Evolutionary conservation across 2,888 invertebrate genomes (phyloP), one percentile per base, ranked within the genome.

Genomic region (Pseudeuparius sepicola): DNA sequence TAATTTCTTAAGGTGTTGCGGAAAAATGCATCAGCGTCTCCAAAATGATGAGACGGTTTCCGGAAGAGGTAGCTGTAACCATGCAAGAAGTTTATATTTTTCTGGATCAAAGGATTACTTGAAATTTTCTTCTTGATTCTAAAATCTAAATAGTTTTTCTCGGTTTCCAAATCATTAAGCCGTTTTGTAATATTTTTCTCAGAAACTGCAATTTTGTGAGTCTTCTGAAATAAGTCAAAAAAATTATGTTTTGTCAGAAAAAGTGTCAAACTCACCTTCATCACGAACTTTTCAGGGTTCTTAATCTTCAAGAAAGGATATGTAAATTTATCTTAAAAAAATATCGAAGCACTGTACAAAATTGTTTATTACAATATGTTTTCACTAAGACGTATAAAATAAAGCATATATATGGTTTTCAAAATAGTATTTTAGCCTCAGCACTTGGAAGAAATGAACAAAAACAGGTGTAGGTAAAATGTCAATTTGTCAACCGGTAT

Each of bases 1-100:
- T 56, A 55, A 37, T 52, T 56, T 30, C 63, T 50, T 31, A 63
- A 47, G 11, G 52, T 53, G 24, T 55, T 50, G 36, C 44, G 52
- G 36, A 61, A 62, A 41, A 52, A 53, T 2, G 50, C 41, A 24
- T 60, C 58, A 1, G 57, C 54, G 49, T 58, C 56, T n/a, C 59
- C 60, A 14, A 49, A 48, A 34, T 49, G 42, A 4, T 31, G 24
- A 14, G 28, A 26, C 4, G 49, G 42, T 36, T 42, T 48, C 7
- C 45, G 31, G 25, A 54, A 54, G 14, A 51, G 24, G 16, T 43
- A 44, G 34, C 42, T 50, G 36, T 54, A 49, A 10, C 42, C 32
- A 18, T 50, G 47, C 29, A 54, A 39, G 31, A 49, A 51, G 13
- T 24, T 14, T 17, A 51, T 31, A 29, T 52, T 52, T 28, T 51